Evolutionary conservation across 2,797 vertebrate species (phyloP), one percentile per base, ranked within the genome.

Genomic region (Hippopotamyrus pictus): DNA sequence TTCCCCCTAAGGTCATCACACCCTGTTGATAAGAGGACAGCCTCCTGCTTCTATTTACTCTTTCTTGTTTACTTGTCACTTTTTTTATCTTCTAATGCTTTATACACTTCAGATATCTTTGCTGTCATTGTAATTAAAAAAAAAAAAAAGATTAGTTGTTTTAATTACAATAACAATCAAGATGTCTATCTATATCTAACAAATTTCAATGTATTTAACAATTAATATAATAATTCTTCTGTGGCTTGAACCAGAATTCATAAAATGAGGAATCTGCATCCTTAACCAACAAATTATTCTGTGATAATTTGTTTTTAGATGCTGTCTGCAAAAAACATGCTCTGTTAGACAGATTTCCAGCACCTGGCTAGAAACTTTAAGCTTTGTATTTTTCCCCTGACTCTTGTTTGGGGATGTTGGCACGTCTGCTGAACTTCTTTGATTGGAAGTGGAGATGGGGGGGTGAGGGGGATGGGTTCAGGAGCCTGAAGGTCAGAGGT

Each of bases 251-350:
- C 37, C 76, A 82, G 76, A 46, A 79, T 9, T 44, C 37, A 44
- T 44, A 7, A n/a, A 44, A 44, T 79, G 1, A 41, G 41, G 19
- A 82, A 22, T 82, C 17, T n/a, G 19, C 37, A 79, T 44, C 17
- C 76, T n/a, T 22, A 46, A 9, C 17, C 6, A 44, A 41, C 6
- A 46, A 44, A n/a, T 90, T 92, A 92, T 92, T 94, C 92, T 92
- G 91, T 92, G 90, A 59, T 59, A 6, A 50, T 46, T 48, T 29
- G 90, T 94, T 95, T 94, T 92, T 94, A 94, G 92, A 91, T 44
- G 86, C 86, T 14, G 5, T 62, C 44, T 88, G 88, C 94, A 95
- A 95, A 87, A 59, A 37, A 17, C 53, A 6, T 19, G 5, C 17
- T 37, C 50, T 51, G 50, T 88, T 90, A 37, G n/a, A 85, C 90